Base-by-base conservation (phyloP, 2,888 invertebrate species). In the Oeneis ivallda region DNA sequence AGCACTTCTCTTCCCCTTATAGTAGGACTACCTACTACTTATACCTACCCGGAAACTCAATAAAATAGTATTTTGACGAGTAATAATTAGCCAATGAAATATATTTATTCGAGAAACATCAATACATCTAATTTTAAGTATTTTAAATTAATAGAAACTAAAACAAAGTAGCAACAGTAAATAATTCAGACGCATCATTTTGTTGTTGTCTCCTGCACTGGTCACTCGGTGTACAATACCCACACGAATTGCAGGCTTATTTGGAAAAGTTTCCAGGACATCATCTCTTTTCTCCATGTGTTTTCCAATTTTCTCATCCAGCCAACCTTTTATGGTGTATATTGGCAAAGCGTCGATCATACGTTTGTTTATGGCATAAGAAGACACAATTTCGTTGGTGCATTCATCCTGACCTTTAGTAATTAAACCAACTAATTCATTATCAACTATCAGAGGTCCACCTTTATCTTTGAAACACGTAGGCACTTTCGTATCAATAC, bases 381-480 rank as follows among this genome's bases (percentile, higher is more conserved):
- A 74, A 7, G 85, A 75, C 15, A 85, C 74, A 68, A 90, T 85
- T 75, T 88, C 86, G 70, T 79, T 79, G 13, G 81, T 77, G 72
- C 91, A 92, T 58, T 82, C 80, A 5, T 76, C 71, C 76, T 85
- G 80, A 15, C 91, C 91, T 66, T 72, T 77, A 7, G 74, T 72
- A 6, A 91, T 74, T 34, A 92, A 74, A n/a, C 91, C 90, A 59
- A 88, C 71, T 4, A 92, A 77, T 77, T 88, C 83, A 71, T 87
- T 81, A 62, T 83, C 79, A 67, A 79, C 80, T 68, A 91, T 75
- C 9, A 78, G 81, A 10, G 91, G 89, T 1, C 90, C 89, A 53
- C 91, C 91, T 11, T 77, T 76, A 64, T 92, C 91, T 77, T 77
- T 87, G 70, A 86, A 92, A 75, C 91, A 92, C 1, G 86, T 86